Evolutionary conservation across 2,888 invertebrate genomes (phyloP), one percentile per base, ranked within the genome.

Genomic region (Boloria euphrosyne): DNA sequence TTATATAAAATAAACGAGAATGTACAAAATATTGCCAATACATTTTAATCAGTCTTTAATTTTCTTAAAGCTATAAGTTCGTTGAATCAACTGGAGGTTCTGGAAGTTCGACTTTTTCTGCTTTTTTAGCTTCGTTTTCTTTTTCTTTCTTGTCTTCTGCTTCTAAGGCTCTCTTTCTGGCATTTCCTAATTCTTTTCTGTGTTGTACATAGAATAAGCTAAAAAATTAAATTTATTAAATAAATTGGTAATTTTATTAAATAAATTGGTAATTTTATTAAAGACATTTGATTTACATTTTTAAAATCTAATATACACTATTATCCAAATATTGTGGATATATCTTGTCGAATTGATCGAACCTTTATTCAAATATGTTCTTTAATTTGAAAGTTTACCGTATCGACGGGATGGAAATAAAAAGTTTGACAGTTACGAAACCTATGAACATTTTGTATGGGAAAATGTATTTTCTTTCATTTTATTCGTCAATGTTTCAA

Each of bases 151-250:
- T 84, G 22, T 86, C 83, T 77, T 89, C 86, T 13, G 81, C 81
- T 74, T 85, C 86, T 7, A 89, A 70, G 0, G 88, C 89, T 53
- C 74, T 78, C 69, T 86, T 87, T 69, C 89, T 82, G 47, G 83
- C 78, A 14, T 73, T 76, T 51, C 71, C 81, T 4, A 78, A 27
- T 54, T 78, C 77, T 73, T 71, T 78, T 72, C 81, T 81, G 54
- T 87, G 82, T 58, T 87, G 84, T 2, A 73, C 68, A 76, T 81
- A 90, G 75, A 91, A 90, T 18, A 75, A 77, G 64, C 91, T 92
- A 82, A 0, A 81, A 81, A 65, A 27, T 65, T 63, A 68, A 47
- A 47, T 27, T n/a, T 5, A 47, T 1, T 16, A 17, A 22, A 17
- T 53, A 1, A 22, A 22, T 31, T 13, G 3, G 13, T 14, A 4